phyloP scores from a whole-genome alignment of 2,888 invertebrate genomes.

The Hartigia nigra region DNA sequence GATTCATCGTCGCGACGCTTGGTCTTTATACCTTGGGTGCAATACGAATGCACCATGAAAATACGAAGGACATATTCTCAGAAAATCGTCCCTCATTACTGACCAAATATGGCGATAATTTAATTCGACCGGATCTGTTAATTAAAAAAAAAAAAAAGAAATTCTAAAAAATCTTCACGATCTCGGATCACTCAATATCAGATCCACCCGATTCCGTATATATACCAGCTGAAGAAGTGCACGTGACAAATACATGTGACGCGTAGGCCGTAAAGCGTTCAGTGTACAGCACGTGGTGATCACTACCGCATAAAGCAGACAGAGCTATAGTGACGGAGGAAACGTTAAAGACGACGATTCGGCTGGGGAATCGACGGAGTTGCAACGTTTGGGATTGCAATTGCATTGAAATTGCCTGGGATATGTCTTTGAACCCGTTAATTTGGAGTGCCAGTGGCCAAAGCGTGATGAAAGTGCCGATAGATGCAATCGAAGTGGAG shows the following conservation, averaged over 20 bases:
- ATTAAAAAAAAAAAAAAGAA: conserved; percentile 4
- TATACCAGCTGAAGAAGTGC: not conserved
- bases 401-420: conserved; percentile 26
- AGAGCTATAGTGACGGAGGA: not conserved
- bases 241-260: not conserved
- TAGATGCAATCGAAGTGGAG: conserved; percentile 25
- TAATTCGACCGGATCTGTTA: not conserved
- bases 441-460: conserved; percentile 29
- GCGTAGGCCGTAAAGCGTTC: not conserved
- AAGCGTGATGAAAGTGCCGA: conserved; percentile 26
- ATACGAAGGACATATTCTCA: not conserved
- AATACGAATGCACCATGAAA: not conserved
- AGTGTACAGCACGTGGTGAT: not conserved
- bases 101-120: not conserved
- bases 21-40: not conserved
- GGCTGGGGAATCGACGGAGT: not conserved
- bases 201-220: not conserved
- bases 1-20: conserved; percentile 1
- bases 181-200: not conserved
- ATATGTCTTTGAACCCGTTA: conserved; percentile 38
- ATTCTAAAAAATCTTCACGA: not conserved
- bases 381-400: conserved; percentile 6
- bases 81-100: not conserved
- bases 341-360: not conserved
- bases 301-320: not conserved